Conservation (phyloP, 2,113 vertebrate genomes). For the Petroica traversi region DNA sequence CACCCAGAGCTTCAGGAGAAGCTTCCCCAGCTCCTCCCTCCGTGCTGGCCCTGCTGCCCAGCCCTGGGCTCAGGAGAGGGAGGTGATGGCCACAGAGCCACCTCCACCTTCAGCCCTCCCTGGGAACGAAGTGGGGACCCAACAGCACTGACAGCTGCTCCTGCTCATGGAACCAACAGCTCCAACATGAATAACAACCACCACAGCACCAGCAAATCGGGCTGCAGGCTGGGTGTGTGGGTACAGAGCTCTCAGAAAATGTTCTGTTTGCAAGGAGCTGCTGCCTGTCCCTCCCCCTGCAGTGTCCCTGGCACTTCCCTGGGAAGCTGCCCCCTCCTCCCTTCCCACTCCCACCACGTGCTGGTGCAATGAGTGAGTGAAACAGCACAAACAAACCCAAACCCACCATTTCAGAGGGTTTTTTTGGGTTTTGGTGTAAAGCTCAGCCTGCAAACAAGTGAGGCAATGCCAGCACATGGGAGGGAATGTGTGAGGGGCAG, state of each 20-base stretch:
- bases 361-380: rapidly evolving
- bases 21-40: background rate
- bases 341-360: background rate
- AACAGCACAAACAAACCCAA: background rate
- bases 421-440: background rate
- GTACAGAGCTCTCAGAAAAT: background rate
- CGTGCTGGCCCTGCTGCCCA: background rate
- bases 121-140: background rate
- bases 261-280: background rate
- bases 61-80: background rate
- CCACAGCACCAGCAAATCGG: background rate
- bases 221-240: background rate
- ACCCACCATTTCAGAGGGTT: rapidly evolving
- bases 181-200: background rate
- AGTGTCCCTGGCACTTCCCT: rapidly evolving
- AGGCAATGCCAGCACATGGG: background rate
- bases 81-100: background rate
- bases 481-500: background rate
- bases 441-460: background rate
- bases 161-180: background rate
- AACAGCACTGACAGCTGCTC: background rate
- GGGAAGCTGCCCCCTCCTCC: background rate
- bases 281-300: background rate
- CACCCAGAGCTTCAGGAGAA: too few species aligned
- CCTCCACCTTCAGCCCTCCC: background rate